These are phyloP conservation scores for Poeciliopsis gracilis DNA, from an alignment of 2,797 vertebrate species.

Conservation along the genomic window DNA sequence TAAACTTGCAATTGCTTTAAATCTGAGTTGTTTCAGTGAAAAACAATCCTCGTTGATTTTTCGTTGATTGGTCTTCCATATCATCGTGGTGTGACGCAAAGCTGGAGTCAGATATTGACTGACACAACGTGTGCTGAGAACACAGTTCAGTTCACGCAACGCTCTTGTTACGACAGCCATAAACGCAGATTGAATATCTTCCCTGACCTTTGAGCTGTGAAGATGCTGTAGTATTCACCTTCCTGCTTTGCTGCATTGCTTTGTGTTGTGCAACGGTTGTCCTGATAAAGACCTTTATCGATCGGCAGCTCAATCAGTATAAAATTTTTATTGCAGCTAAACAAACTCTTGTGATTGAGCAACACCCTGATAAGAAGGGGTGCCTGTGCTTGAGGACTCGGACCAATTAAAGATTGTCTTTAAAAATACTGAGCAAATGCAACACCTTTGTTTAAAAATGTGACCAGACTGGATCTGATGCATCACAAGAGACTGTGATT, in stretches of 20 bases:
- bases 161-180: conserved; percentile 41
- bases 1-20: background rate
- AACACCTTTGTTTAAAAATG: background rate
- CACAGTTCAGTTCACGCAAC: conserved; percentile 33
- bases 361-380: conserved; percentile 36
- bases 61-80: background rate
- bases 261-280: conserved; percentile 45
- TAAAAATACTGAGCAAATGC: background rate
- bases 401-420: conserved; percentile 13
- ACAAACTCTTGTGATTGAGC: conserved; percentile 32
- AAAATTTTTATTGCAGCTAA: conserved; percentile 19
- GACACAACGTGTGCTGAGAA: conserved; percentile 27
- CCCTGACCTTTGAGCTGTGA: conserved; percentile 73
- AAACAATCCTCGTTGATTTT: background rate
- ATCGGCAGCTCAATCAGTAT: conserved; percentile 30
- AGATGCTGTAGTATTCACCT: conserved; percentile 39
- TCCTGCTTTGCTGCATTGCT: conserved; percentile 25
- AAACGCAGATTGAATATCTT: conserved; percentile 54
- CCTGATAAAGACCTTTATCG: conserved; percentile 61
- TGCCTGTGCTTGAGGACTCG: background rate
- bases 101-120: conserved; percentile 11
- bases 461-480: conserved; percentile 29
- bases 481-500: conserved; percentile 48
- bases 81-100: background rate
- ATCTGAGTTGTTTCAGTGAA: background rate